phyloP scores from a whole-genome alignment of 2,113 vertebrate genomes.

The Podarcis muralis region DNA sequence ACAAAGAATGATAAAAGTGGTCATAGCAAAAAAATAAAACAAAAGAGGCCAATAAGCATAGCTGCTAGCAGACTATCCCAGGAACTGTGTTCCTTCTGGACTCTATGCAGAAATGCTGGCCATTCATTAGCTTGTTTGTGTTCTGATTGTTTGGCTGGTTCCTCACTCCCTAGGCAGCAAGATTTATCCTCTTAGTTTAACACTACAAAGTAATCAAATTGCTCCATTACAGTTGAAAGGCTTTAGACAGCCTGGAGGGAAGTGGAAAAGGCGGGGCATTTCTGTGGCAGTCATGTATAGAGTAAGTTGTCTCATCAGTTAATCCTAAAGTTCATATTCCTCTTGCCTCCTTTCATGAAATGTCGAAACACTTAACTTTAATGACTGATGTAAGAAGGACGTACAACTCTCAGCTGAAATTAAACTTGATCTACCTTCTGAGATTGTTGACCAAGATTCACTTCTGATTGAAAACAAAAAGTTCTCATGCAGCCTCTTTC shows the following conservation, averaged over 20 bases:
- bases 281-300: neutral
- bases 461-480: constrained; percentile 25
- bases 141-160: constrained; percentile 62
- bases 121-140: constrained; percentile 66
- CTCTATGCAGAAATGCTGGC: constrained; percentile 28
- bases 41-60: accelerated
- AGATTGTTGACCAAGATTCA: constrained; percentile 45
- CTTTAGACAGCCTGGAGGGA: constrained; percentile 58
- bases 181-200: constrained; percentile 72
- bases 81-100: constrained; percentile 39
- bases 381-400: constrained; percentile 38
- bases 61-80: constrained; percentile 38
- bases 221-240: constrained; percentile 64
- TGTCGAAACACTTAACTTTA: constrained; percentile 58
- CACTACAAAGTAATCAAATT: constrained; percentile 69
- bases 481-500: neutral
- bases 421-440: constrained; percentile 63
- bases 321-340: constrained; percentile 46
- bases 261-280: neutral
- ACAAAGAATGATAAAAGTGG: neutral
- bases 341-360: constrained; percentile 31
- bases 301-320: constrained; percentile 41
- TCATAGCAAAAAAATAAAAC: constrained; percentile 43
- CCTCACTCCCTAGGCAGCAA: constrained; percentile 56
- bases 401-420: constrained; percentile 61